phyloP scores from a whole-genome alignment of 2,113 vertebrate species.

The Limanda limanda region DNA sequence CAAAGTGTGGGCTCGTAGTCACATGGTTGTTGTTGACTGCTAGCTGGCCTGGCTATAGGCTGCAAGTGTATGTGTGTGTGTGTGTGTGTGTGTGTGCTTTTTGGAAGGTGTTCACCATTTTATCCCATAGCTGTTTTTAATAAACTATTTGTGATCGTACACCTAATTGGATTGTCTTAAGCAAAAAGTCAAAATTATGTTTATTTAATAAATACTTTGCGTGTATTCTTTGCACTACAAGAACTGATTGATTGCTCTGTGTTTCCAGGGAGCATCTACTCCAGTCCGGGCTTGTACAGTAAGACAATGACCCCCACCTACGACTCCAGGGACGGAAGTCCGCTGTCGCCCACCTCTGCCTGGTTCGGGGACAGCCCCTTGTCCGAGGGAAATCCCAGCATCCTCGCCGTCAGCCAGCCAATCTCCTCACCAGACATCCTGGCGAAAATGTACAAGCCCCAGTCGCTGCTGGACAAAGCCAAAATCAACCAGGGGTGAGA shows the following conservation, averaged over 20 bases:
- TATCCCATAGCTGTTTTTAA: slow-evolving; percentile 10
- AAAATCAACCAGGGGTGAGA: slow-evolving; percentile 99
- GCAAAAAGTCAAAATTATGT: not conserved
- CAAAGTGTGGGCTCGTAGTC: slow-evolving; percentile 55
- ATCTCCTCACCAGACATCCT: slow-evolving; percentile 95
- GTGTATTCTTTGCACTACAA: not conserved
- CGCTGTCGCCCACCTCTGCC: slow-evolving; percentile 95
- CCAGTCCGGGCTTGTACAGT: slow-evolving; percentile 97
- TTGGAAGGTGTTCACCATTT: slow-evolving; percentile 31
- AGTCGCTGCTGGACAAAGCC: slow-evolving; percentile 97
- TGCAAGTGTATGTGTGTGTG: slow-evolving; percentile 61
- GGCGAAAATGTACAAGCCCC: slow-evolving; percentile 97
- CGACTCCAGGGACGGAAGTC: slow-evolving; percentile 96
- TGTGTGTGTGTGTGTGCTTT: slow-evolving; percentile 50
- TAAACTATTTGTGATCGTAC: slow-evolving; percentile 31
- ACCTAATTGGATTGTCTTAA: slow-evolving; percentile 6
- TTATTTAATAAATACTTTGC: not conserved
- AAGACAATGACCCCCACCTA: slow-evolving; percentile 99
- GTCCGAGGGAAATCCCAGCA: slow-evolving; percentile 97
- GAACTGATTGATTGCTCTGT: slow-evolving; percentile 33
- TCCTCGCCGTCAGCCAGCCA: slow-evolving; percentile 97
- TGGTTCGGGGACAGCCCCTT: slow-evolving; percentile 99
- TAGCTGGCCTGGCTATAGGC: slow-evolving; percentile 46
- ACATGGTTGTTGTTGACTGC: slow-evolving; percentile 49
- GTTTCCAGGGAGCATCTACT: slow-evolving; percentile 95